phyloP scores from a whole-genome alignment of 1,140 invertebrate genomes.

The honey bee (Apis mellifera) region Amel_HAv3.1 CM009940.2:8672001-8672500 shows the following conservation, averaged over 20 bases:
- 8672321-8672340: conserved; percentile 4
- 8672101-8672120: conserved; percentile 1
- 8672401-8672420: too few species aligned
- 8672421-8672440: too few species aligned
- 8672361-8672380: conserved; percentile 22
- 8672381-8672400: neutral
- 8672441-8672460: neutral
- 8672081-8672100: conserved; percentile 10
- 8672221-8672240: neutral
- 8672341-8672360: conserved; percentile 15
- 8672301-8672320: neutral
- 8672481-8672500: neutral
- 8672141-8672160: neutral
- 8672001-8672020: conserved; percentile 29
- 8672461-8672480: too few species aligned
- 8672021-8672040: conserved; percentile 14
- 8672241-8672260: neutral
- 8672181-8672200: too few species aligned
- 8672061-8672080: conserved; percentile 38
- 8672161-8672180: too few species aligned
- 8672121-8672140: neutral
- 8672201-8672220: neutral
- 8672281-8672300: neutral
- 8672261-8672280: neutral
- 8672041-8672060: conserved; percentile 42